Evolutionary conservation across 2,113 vertebrate species (phyloP), one percentile per base, ranked within the genome.

Genomic region (Clupea harengus): DNA sequence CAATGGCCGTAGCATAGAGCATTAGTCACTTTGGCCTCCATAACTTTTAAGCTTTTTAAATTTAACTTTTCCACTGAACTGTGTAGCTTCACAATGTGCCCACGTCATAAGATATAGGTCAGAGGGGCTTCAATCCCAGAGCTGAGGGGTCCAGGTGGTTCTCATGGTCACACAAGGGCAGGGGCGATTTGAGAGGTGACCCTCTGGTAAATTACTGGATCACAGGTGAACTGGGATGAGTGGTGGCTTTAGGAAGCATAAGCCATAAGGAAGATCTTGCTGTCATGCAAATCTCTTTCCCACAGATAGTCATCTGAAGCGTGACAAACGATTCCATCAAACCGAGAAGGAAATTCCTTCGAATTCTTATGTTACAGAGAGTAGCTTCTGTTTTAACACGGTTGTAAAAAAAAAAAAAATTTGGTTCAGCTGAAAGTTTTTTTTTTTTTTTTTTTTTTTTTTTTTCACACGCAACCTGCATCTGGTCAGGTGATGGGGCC

Each of bases 261-360:
- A 78, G 72, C 72, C 28, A 39, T 32, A 13, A 17, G 72, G 72
- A 78, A 39, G 25, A 78, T 78, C 10, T 78, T 39, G 32, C 28
- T 78, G 72, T 78, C 72, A 78, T 78, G 72, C 72, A 32, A 78
- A 78, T 78, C 15, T 17, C 72, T 78, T 78, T 78, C 72, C 72
- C 25, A 15, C 72, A 32, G 72, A 78, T 28, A 15, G 28, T 15
- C 72, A 78, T 3, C 32, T 39, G 32, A 78, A 78, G 13, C 11
- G 32, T 39, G 32, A 39, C 32, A 15, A 78, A 18, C 4, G 10
- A 28, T 72, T 72, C 10, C 64, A 10, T 28, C 25, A 72, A 72
- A 11, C 8, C 28, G 3, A 13, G 72, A 39, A 44, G 10, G 32
- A 15, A 78, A 44, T 78, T 78, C 25, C 72, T 78, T 44, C 32